phyloP scores from a whole-genome alignment of 2,888 invertebrate species.

The Steinernema carpocapsae region DNA sequence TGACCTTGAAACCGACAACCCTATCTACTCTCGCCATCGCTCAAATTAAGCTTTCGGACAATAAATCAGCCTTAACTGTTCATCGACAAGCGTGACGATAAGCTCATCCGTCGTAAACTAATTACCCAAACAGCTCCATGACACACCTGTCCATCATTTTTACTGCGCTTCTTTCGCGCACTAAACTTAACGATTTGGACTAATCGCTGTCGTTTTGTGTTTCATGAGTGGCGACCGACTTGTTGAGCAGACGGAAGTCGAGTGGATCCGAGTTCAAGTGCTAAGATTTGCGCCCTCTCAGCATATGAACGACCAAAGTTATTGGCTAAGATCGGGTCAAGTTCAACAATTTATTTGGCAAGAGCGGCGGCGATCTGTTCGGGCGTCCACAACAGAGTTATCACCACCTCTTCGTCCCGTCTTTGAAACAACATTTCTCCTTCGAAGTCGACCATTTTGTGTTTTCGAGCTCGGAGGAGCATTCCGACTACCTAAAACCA shows the following conservation, averaged over 20 bases:
- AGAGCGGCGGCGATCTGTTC: conserved; percentile 43
- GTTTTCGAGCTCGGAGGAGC: conserved; percentile 86
- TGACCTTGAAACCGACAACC: not conserved
- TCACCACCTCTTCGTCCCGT: conserved; percentile 88
- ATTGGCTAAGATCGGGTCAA: not conserved
- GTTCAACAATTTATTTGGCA: conserved; percentile 12
- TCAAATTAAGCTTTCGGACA: not conserved
- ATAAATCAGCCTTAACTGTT: too few relatives aligned
- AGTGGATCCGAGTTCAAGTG: not conserved
- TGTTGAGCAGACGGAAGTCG: not conserved
- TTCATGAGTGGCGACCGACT: too few relatives aligned
- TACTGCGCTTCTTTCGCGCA: too few relatives aligned
- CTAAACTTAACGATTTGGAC: too few relatives aligned
- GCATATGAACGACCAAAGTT: too few relatives aligned
- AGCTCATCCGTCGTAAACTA: too few relatives aligned
- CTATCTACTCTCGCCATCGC: not conserved
- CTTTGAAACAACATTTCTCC: conserved; percentile 95
- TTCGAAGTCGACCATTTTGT: conserved; percentile 87
- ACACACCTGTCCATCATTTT: too few relatives aligned
- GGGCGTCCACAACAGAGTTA: conserved; percentile 76
- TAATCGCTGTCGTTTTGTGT: too few relatives aligned
- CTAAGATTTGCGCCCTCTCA: not conserved
- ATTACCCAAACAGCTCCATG: too few relatives aligned
- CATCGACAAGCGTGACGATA: too few relatives aligned
- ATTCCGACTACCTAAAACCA: conserved; percentile 93